Percentiles rank a stretch among this genome's conserved stretches.
These are phyloP conservation scores for Malachius bipustulatus DNA, from an alignment of 2,888 invertebrate genomes.

Conservation along the genomic window DNA sequence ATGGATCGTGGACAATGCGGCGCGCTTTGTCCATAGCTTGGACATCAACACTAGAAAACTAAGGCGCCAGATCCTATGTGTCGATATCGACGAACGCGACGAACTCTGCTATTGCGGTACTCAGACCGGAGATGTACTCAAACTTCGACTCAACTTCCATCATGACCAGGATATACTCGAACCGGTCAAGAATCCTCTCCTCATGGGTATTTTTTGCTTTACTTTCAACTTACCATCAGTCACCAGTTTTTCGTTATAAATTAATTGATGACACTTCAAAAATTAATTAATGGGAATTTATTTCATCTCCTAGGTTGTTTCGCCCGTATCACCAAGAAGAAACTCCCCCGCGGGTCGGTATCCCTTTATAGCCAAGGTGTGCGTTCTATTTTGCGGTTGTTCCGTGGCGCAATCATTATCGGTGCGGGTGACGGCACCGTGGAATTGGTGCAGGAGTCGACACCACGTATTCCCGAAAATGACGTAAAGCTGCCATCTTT, in stretches of 20 bases:
- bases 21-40: constrained; percentile 47
- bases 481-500: constrained; percentile 37
- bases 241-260: background rate
- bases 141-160: constrained; percentile 48
- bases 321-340: constrained; percentile 33
- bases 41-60: constrained; percentile 71
- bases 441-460: constrained; percentile 48
- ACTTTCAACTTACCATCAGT: constrained; percentile 14
- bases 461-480: constrained; percentile 14
- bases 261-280: too few species aligned
- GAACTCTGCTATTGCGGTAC: constrained; percentile 75
- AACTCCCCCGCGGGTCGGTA: constrained; percentile 42
- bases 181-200: constrained; percentile 42
- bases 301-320: constrained; percentile 10
- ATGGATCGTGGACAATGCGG: constrained; percentile 61
- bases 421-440: constrained; percentile 80
- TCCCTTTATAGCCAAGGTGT: constrained; percentile 53
- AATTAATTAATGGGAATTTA: too few species aligned
- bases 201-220: constrained; percentile 56
- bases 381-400: constrained; percentile 49
- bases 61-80: constrained; percentile 62
- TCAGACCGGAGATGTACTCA: constrained; percentile 62
- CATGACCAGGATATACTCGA: constrained; percentile 43
- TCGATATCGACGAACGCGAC: constrained; percentile 59
- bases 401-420: constrained; percentile 52